Conservation (phyloP, 2,888 invertebrate genomes). For the Uloborus plumipes region DNA sequence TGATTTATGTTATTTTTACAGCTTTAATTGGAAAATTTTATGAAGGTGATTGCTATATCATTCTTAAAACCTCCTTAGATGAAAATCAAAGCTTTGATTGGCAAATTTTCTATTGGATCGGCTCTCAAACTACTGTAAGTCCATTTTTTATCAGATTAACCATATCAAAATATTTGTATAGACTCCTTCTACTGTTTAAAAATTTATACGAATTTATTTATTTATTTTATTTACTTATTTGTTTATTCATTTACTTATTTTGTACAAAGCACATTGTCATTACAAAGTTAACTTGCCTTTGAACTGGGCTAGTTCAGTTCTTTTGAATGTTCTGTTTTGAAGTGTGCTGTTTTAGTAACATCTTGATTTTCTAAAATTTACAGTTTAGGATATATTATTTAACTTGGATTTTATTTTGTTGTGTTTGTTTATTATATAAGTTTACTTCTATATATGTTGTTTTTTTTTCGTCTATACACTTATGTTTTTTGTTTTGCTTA, state of each 20-base stretch:
- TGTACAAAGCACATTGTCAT: background rate
- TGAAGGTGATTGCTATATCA: constrained; percentile 98
- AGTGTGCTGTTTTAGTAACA: too few species aligned
- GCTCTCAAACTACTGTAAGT: constrained; percentile 89
- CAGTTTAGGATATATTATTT: too few species aligned
- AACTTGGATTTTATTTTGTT: too few species aligned
- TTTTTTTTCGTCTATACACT: too few species aligned
- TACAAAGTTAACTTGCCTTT: background rate
- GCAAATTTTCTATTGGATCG: constrained; percentile 99
- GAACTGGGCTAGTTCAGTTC: too few species aligned
- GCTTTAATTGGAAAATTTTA: constrained; percentile 98
- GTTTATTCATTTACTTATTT: too few species aligned
- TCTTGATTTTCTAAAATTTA: too few species aligned
- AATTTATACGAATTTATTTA: too few species aligned
- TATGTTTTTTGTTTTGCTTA: constrained; percentile 69
- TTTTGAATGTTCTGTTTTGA: too few species aligned
- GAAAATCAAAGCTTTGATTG: constrained; percentile 85
- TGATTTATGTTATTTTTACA: constrained; percentile 66
- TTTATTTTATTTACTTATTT: too few species aligned
- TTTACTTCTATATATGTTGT: too few species aligned
- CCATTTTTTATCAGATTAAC: constrained; percentile 12
- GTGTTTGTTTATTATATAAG: too few species aligned
- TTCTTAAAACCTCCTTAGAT: constrained; percentile 88
- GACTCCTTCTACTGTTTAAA: background rate
- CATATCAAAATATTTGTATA: constrained; percentile 1